Conservation (phyloP, 2,113 vertebrate genomes). For the Heterochromis multidens region DNA sequence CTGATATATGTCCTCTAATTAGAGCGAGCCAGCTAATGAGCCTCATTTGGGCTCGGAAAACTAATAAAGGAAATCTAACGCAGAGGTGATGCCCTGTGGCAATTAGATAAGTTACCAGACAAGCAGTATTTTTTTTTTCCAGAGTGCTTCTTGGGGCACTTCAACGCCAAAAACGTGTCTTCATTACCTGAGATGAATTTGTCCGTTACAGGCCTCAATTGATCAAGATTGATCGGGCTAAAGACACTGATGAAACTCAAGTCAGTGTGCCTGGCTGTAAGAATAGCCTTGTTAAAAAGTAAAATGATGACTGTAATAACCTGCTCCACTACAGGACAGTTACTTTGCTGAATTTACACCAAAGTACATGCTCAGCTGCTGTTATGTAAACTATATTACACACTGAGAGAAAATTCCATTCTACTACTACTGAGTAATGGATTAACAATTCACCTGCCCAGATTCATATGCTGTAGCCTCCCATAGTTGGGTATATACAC, state of each 20-base stretch:
- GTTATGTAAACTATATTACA: neutral
- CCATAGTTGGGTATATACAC: neutral
- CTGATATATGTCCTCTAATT: conserved; percentile 75
- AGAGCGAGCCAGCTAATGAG: conserved; percentile 66
- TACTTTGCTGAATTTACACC: neutral
- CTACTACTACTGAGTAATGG: neutral
- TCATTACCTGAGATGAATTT: conserved; percentile 71
- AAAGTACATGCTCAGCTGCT: neutral
- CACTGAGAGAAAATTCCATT: neutral
- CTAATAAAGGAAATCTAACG: conserved; percentile 69
- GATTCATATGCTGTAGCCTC: neutral
- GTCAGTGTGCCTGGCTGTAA: neutral
- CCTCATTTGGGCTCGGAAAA: conserved; percentile 70
- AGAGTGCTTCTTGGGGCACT: conserved; percentile 13
- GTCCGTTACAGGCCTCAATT: conserved; percentile 53
- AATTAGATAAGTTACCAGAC: conserved; percentile 75
- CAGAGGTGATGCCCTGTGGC: conserved; percentile 70
- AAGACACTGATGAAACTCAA: conserved; percentile 5
- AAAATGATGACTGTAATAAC: neutral
- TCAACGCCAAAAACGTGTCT: conserved; percentile 54
- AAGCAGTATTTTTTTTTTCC: conserved; percentile 68
- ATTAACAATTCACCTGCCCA: neutral
- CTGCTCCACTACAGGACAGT: neutral
- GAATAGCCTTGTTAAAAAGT: conserved; percentile 8
- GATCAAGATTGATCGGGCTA: conserved; percentile 69